These are phyloP conservation scores for Thalassaphorura encarpata DNA, from an alignment of 1,140 invertebrate genomes.

Conservation along the genomic window DNA sequence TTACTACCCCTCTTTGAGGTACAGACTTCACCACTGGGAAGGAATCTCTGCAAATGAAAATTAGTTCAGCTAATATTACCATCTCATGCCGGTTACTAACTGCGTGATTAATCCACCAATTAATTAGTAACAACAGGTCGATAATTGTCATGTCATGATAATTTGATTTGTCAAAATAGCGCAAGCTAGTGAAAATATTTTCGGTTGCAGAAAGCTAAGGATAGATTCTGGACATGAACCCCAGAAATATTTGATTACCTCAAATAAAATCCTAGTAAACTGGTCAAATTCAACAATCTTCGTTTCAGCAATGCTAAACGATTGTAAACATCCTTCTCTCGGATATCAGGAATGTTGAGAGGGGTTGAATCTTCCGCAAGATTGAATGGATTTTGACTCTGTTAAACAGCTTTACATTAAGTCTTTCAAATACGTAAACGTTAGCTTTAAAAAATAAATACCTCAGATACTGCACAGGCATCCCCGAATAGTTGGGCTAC, in stretches of 20 bases:
- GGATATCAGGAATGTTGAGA: neutral
- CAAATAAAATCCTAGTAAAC: slow-evolving; percentile 8
- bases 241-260: slow-evolving; percentile 1
- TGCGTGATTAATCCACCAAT: no score
- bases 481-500: slow-evolving; percentile 11
- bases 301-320: neutral
- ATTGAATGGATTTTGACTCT: neutral
- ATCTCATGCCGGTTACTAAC: neutral
- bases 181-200: no score
- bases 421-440: neutral
- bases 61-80: neutral
- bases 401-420: neutral
- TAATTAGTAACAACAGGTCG: no score
- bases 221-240: slow-evolving; percentile 1
- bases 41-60: neutral
- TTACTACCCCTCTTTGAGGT: neutral
- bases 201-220: no score
- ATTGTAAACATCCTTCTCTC: neutral
- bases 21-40: neutral
- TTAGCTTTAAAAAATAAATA: slow-evolving; percentile 7
- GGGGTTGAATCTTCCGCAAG: neutral
- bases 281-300: slow-evolving; percentile 16
- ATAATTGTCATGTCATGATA: no score
- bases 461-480: slow-evolving; percentile 17
- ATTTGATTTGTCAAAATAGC: no score